These are phyloP conservation scores for Neogale vison DNA, from an alignment of 2,113 vertebrate species.

Conservation along the genomic window DNA sequence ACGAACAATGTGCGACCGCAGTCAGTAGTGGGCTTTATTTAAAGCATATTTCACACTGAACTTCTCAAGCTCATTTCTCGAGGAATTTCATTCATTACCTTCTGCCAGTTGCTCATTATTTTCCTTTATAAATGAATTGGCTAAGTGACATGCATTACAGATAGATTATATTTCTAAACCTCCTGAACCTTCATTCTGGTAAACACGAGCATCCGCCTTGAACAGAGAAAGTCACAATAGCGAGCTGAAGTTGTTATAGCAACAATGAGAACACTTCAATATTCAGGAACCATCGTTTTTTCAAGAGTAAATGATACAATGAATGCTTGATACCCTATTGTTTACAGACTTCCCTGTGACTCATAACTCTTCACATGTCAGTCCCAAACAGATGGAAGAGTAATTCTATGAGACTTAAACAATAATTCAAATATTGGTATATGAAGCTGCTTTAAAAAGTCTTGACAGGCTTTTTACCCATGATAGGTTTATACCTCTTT, in stretches of 20 bases:
- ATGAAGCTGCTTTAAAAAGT: conserved; percentile 31
- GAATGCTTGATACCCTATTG: conserved; percentile 56
- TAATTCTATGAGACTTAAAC: conserved; percentile 35
- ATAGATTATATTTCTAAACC: conserved; percentile 54
- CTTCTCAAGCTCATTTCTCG: conserved; percentile 40
- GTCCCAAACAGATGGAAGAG: conserved; percentile 37
- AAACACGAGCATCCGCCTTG: conserved; percentile 49
- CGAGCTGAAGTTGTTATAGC: conserved; percentile 62
- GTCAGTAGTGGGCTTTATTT: not conserved
- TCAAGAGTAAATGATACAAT: conserved; percentile 64
- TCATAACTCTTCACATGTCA: conserved; percentile 54
- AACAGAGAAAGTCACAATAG: conserved; percentile 46
- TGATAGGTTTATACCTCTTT: conserved; percentile 56
- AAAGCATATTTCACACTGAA: not conserved
- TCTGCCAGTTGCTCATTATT: conserved; percentile 58
- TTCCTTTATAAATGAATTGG: conserved; percentile 59
- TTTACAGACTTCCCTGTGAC: conserved; percentile 64
- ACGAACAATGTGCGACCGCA: not conserved
- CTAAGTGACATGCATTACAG: conserved; percentile 57
- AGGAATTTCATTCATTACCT: conserved; percentile 54
- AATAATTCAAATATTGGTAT: conserved; percentile 55
- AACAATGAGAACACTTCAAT: conserved; percentile 61
- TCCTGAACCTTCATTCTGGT: conserved; percentile 44
- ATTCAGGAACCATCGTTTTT: conserved; percentile 44
- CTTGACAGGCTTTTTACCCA: conserved; percentile 50